A percentile compares a stretch with the other conserved stretches of the same genome.
phyloP scores from a whole-genome alignment of 1,140 invertebrate species.

The Halyomorpha halys region DNA sequence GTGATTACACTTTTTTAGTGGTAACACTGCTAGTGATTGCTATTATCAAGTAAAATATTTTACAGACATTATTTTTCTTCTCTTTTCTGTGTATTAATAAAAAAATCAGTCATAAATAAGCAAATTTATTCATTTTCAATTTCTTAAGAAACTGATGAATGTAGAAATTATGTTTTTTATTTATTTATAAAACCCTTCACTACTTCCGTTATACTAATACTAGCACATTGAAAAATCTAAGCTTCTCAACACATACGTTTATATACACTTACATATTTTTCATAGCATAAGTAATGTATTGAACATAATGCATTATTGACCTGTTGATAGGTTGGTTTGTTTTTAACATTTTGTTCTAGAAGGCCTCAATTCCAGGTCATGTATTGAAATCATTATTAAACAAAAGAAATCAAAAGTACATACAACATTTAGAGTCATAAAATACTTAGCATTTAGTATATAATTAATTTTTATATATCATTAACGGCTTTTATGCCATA shows the following conservation, averaged over 20 bases:
- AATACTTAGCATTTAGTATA: neutral
- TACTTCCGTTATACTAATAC: neutral
- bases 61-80: neutral
- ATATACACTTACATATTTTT: neutral
- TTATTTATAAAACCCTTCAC: conserved; percentile 15
- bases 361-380: conserved; percentile 15
- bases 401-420: conserved; percentile 2
- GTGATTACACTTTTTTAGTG: no score
- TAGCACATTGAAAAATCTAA: conserved; percentile 13
- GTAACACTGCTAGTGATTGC: no score
- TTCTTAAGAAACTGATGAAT: neutral
- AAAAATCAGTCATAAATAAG: neutral
- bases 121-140: neutral
- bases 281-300: neutral
- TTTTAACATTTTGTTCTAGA: neutral
- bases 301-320: neutral
- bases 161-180: neutral
- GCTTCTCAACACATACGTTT: neutral
- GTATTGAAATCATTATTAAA: neutral
- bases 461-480: neutral
- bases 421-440: conserved; percentile 10
- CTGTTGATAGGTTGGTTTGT: conserved; percentile 3
- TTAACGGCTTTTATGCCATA: neutral
- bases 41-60: neutral
- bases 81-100: neutral